Percentiles rank a stretch among this genome's conserved stretches.
phyloP scores from a whole-genome alignment of 2,888 invertebrate genomes.

The Ernsta delagoae region DNA sequence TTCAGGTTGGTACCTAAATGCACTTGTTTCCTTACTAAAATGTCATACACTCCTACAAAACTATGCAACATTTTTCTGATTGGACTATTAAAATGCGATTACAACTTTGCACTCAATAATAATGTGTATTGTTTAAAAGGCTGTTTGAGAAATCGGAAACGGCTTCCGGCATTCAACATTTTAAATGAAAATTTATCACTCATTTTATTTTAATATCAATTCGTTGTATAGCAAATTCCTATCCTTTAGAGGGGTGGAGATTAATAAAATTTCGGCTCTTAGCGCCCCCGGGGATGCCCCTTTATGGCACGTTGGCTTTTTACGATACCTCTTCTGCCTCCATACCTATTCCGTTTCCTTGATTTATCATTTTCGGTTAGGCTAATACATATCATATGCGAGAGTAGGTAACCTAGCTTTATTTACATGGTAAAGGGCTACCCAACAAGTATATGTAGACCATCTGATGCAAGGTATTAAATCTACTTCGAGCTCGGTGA shows the following conservation, averaged over 20 bases:
- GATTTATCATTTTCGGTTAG: constrained; percentile 69
- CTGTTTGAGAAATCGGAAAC: background rate
- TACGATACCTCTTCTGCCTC: constrained; percentile 74
- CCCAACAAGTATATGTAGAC: background rate
- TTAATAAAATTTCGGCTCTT: constrained; percentile 77
- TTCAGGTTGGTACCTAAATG: too few species aligned
- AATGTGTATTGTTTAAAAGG: background rate
- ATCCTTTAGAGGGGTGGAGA: constrained; percentile 64
- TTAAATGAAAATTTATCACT: constrained; percentile 53
- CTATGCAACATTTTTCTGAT: too few species aligned
- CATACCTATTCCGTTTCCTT: constrained; percentile 74
- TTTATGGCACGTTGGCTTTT: constrained; percentile 78
- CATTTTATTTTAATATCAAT: constrained; percentile 58
- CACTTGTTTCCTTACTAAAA: too few species aligned
- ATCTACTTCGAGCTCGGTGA: too few species aligned
- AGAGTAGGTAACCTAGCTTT: background rate
- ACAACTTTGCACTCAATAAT: background rate
- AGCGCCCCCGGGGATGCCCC: constrained; percentile 68
- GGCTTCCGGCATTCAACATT: background rate
- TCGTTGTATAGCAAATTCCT: constrained; percentile 66
- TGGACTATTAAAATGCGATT: background rate
- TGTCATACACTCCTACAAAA: too few species aligned
- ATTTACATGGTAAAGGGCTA: background rate
- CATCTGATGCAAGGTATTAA: background rate
- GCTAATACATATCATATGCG: constrained; percentile 28